Base-by-base conservation (phyloP, 2,888 invertebrate genomes). In the Platypus cylindrus region DNA sequence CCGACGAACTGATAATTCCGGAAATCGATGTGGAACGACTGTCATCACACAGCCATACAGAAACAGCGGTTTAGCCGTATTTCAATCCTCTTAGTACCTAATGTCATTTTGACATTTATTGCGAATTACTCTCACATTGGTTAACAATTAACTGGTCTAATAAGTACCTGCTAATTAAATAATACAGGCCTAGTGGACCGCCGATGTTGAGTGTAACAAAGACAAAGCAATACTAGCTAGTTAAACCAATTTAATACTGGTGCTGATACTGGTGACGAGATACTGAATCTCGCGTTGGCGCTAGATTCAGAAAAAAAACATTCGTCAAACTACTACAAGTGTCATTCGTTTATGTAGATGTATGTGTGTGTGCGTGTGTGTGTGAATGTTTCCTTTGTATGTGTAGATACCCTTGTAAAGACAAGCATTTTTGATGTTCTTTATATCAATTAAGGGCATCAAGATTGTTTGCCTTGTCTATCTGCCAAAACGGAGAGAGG, bases 11-110 rank as follows among this genome's bases (percentile, higher is more conserved):
- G 61, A 80, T 83, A 67, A 82, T 87, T 63, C 85, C 83, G 57
- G 87, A 89, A 71, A 80, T 89, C 62, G 87, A 87, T 70, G 85
- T 87, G 60, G 89, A 89, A 70, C 79, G 87, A 52, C 76, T 89
- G 55, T 87, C 87, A 59, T 83, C 83, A 57, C 86, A 89, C 72
- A 85, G 84, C 70, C 89, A 90, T 72, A 90, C 89, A 57, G 89
- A 90, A 73, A 89, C 89, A 54, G 89, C 89, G 62, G 89, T 89
- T 64, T 89, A 86, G 61, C 58, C 49, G 44, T 58, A 49, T 44
- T 46, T 45, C 14, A 40, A 35, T 33, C 35, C 37, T 32, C 48
- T 45, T 30, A 34, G 37, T 40, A 14, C 15, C 29, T 14, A n/a
- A 34, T 8, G 23, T 20, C 11, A 30, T 30, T 30, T 3, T 29